Conservation (phyloP, 2,797 vertebrate genomes). For the Falco peregrinus region DNA sequence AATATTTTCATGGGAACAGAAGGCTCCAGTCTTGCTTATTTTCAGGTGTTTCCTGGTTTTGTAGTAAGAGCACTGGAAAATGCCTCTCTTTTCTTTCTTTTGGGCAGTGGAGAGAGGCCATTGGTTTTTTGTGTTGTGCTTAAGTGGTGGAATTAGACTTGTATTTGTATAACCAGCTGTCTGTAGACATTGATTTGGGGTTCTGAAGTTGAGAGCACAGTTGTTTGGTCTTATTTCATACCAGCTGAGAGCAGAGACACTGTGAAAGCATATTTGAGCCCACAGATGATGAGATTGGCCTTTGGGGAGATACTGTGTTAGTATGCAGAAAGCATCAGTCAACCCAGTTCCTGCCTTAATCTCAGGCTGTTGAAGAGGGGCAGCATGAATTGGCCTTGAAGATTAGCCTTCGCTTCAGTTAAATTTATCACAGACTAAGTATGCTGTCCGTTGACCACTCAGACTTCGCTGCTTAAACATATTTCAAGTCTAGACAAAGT, state of each 20-base stretch:
- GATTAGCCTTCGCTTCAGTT: neutral
- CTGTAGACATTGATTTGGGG: too few relatives aligned
- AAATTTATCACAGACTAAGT: neutral
- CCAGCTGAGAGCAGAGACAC: neutral
- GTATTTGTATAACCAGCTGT: rapidly evolving
- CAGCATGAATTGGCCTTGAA: neutral
- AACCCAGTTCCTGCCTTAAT: neutral
- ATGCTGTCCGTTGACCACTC: neutral
- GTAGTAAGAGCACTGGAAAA: neutral
- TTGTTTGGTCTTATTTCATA: neutral
- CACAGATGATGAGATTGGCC: neutral
- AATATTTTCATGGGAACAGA: neutral
- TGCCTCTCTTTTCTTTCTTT: neutral
- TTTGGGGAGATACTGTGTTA: neutral
- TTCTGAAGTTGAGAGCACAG: rapidly evolving
- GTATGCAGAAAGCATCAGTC: rapidly evolving
- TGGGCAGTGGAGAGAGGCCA: neutral
- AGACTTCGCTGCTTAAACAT: neutral
- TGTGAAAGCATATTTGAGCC: neutral
- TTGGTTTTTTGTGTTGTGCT: neutral
- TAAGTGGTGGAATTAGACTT: neutral
- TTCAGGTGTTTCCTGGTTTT: neutral
- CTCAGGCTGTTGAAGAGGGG: neutral
- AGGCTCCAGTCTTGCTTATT: neutral
- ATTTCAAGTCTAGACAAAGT: constrained; percentile 29